Percentiles rank a stretch among this genome's conserved stretches.
Conservation (phyloP, 2,888 invertebrate species). For the Coleophora deauratella region DNA sequence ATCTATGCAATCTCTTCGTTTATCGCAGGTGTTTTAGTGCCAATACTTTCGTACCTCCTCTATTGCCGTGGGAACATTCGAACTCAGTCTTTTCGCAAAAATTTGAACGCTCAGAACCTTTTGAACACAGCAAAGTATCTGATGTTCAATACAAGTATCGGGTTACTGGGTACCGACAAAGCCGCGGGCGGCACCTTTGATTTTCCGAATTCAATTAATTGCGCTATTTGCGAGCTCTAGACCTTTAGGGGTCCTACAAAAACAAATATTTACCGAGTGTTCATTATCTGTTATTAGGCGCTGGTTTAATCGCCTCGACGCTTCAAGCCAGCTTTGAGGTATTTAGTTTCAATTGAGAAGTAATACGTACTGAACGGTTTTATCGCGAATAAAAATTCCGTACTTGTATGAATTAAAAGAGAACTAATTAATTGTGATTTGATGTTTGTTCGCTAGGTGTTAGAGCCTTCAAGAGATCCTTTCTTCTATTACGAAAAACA, state of each 20-base stretch:
- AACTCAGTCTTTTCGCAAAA: slow-evolving; percentile 37
- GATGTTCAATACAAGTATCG: slow-evolving; percentile 51
- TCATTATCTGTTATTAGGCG: slow-evolving; percentile 67
- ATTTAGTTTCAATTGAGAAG: not conserved
- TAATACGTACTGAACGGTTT: too few relatives aligned
- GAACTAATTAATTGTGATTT: too few relatives aligned
- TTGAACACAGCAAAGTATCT: slow-evolving; percentile 17
- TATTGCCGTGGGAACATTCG: slow-evolving; percentile 36
- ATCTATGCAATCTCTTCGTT: slow-evolving; percentile 20
- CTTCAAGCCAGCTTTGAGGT: not conserved
- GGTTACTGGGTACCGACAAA: slow-evolving; percentile 63
- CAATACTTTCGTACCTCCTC: slow-evolving; percentile 12
- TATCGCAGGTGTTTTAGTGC: slow-evolving; percentile 31
- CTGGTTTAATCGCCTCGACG: slow-evolving; percentile 13
- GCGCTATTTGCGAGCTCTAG: slow-evolving; percentile 62
- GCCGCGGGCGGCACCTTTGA: slow-evolving; percentile 61
- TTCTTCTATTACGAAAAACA: too few relatives aligned
- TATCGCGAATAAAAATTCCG: too few relatives aligned
- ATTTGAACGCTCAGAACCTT: slow-evolving; percentile 17
- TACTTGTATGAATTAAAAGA: too few relatives aligned
- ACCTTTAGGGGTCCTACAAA: slow-evolving; percentile 51
- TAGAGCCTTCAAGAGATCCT: too few relatives aligned
- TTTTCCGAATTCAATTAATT: slow-evolving; percentile 72
- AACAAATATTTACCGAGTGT: slow-evolving; percentile 68
- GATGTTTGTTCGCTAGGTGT: too few relatives aligned